Evolutionary conservation across 2,113 vertebrate genomes (phyloP), one percentile per base, ranked within the genome.

Genomic region (Lophotis ruficrista): DNA sequence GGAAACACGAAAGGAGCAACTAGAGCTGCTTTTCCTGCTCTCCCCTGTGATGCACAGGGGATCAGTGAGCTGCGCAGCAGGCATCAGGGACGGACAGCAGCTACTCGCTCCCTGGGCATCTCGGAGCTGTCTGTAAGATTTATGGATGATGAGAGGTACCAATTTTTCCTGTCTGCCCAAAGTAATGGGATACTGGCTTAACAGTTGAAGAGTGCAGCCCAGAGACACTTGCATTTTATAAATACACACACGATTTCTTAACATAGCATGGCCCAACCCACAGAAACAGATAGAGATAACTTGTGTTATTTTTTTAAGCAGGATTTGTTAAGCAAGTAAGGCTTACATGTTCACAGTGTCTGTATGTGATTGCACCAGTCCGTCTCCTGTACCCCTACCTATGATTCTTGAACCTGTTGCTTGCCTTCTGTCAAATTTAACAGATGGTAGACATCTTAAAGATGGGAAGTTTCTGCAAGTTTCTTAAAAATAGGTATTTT

Each of bases 61-160:
- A 61, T n/a, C 41, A 0, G 13, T 33, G 20, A 7, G 56, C 83
- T 51, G 43, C 22, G 87, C 35, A 12, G 53, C 61, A 24, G 64
- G 45, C 12, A 5, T 8, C 0, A 1, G 53, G 77, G 51, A 28
- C 0, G 6, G 58, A 53, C 48, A 8, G 83, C 68, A 73, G 71
- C 73, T 45, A 1, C 31, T 31, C 0, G 1, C 15, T 2, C 56
- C 54, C 53, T 25, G 18, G 7, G 53, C 1, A 0, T 7, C 4
- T 45, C 23, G 4, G 71, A 77, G 68, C 51, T 66, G 35, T 20
- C 47, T 11, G 8, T 17, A 20, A 66, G 21, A 4, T 12, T 68
- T 47, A 5, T 35, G 79, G 75, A 43, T 70, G 45, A 6, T 38
- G 19, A 73, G 56, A 73, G 38, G n/a, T 4, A 51, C 50, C 62